phyloP scores from a whole-genome alignment of 2,888 invertebrate species.

The Drosophila barbarae region DNA sequence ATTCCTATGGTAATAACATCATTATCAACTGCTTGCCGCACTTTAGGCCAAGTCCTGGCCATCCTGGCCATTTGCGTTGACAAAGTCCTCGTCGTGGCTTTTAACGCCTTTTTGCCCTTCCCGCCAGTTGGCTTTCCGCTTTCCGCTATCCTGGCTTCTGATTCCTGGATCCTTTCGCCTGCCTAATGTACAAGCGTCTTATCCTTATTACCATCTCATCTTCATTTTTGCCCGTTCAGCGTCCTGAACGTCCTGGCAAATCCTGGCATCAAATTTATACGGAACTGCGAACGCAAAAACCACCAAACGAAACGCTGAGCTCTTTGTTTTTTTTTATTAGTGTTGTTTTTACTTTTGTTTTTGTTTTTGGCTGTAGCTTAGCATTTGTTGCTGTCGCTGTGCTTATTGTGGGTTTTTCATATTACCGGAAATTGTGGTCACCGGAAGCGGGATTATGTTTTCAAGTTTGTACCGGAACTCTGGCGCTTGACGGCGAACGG shows the following conservation, averaged over 20 bases:
- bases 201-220: conserved; percentile 70
- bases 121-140: conserved; percentile 49
- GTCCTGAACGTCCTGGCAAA: conserved; percentile 43
- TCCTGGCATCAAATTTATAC: conserved; percentile 70
- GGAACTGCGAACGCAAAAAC: conserved; percentile 55
- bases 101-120: conserved; percentile 55
- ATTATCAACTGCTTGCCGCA: conserved; percentile 53
- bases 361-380: conserved; percentile 28
- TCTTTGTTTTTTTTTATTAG: conserved; percentile 45
- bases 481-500: conserved; percentile 44
- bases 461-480: conserved; percentile 67
- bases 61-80: conserved; percentile 46
- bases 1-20: conserved; percentile 70
- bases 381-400: conserved; percentile 28
- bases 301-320: conserved; percentile 47
- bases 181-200: conserved; percentile 51
- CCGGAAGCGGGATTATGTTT: conserved; percentile 70
- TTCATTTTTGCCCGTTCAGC: conserved; percentile 70
- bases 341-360: conserved; percentile 20
- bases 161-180: conserved; percentile 22
- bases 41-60: conserved; percentile 17
- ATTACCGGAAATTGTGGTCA: conserved; percentile 70
- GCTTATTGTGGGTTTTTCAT: conserved; percentile 64
- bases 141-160: conserved; percentile 5
- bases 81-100: conserved; percentile 47